Percentiles rank a stretch among this genome's conserved stretches.
These are phyloP conservation scores for Chaetodon auriga DNA, from an alignment of 2,113 vertebrate species.

Conservation along the genomic window DNA sequence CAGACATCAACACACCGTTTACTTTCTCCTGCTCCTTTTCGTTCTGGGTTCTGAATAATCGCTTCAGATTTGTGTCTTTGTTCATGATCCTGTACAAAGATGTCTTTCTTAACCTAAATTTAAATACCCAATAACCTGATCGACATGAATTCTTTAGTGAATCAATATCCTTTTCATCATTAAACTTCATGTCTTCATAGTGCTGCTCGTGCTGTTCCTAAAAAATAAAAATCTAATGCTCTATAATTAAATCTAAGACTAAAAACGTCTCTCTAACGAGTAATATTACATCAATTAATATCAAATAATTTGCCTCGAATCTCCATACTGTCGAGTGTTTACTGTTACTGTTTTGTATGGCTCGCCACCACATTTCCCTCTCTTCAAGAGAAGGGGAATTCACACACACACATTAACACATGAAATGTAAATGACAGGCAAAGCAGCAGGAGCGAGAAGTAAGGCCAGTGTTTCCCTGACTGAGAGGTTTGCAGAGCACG, in stretches of 20 bases:
- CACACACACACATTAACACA: conserved; percentile 48
- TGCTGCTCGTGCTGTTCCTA: too few species aligned
- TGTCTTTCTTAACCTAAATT: too few species aligned
- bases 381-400: conserved; percentile 64
- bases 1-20: not conserved
- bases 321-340: conserved; percentile 3
- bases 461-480: conserved; percentile 33
- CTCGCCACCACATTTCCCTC: conserved; percentile 3
- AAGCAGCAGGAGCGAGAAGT: conserved; percentile 65
- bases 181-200: too few species aligned
- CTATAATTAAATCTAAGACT: too few species aligned
- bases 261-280: too few species aligned
- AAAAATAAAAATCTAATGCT: too few species aligned
- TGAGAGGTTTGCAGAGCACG: not conserved
- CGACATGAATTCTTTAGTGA: not conserved
- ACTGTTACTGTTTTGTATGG: conserved; percentile 40
- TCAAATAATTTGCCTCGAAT: not conserved
- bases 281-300: too few species aligned
- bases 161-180: not conserved
- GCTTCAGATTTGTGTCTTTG: too few species aligned
- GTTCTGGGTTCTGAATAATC: not conserved
- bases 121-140: too few species aligned
- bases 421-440: conserved; percentile 77
- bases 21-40: too few species aligned
- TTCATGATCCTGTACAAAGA: too few species aligned